Base-by-base conservation (phyloP, 2,113 vertebrate species). In the Caranx ignobilis region DNA sequence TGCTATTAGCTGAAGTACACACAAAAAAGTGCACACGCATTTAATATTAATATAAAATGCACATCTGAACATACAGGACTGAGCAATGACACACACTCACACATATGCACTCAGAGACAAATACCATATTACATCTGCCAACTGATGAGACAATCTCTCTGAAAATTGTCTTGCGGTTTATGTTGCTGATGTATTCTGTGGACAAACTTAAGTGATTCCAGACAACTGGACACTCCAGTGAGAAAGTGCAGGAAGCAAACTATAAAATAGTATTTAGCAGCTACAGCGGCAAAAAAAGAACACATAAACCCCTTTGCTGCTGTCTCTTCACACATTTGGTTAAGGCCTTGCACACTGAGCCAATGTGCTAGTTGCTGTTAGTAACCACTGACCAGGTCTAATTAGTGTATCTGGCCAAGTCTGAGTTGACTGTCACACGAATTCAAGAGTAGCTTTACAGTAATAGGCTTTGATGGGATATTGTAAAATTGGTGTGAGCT, bases 1-100 rank as follows among this genome's bases (percentile, higher is more conserved):
- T 1, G 88, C 19, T 71, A 98, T 97, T 77, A 97, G 55, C 98
- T 99, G 91, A 64, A 90, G 88, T 8, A 72, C 18, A 76, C 2
- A 68, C 5, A 70, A 79, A 60, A 18, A 26, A 71, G 5, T 69
- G 18, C 15, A 21, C 12, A 72, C 19, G 54, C 47, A 54, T 45
- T 75, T 26, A 39, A 21, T 62, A 4, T 26, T 6, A 73, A 73
- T 39, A 41, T 39, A 73, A 73, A 45, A 41, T 39, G 2, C 16
- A 43, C 11, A 60, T 26, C 11, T 50, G 31, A 19, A 81, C 48
- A 32, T 18, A n/a, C 39, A 68, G 50, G 18, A 50, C 9, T 66
- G 26, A 41, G 64, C 45, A 72, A 54, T 76, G 9, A 66, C 45
- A 75, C 19, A 70, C 32, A 3, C 39, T 15, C 21, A 54, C n/a